Conservation (phyloP, 2,888 invertebrate genomes). For the Ochropleura plecta region DNA sequence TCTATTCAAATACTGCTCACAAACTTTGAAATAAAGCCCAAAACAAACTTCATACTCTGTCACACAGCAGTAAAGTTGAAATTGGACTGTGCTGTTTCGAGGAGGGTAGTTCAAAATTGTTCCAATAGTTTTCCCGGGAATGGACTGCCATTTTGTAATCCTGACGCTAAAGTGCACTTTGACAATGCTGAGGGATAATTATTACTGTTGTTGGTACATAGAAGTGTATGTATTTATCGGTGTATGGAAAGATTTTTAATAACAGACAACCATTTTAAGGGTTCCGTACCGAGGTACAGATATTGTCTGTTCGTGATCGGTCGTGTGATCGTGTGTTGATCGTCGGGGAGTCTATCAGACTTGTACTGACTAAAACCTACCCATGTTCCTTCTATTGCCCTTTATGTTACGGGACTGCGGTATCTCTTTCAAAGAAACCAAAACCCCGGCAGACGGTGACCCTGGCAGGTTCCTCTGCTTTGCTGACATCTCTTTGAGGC, state of each 20-base stretch:
- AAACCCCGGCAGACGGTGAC: no score
- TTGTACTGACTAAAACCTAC: no score
- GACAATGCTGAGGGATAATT: constrained; percentile 79
- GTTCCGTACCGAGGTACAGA: no score
- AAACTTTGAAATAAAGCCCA: constrained; percentile 42
- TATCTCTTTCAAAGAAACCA: no score
- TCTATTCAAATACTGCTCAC: constrained; percentile 80
- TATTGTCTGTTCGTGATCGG: no score
- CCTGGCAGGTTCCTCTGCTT: no score
- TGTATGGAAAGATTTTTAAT: constrained; percentile 2
- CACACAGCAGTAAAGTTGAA: constrained; percentile 35
- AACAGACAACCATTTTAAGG: not conserved
- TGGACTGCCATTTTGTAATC: constrained; percentile 85
- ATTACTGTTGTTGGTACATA: constrained; percentile 57
- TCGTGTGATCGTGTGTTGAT: no score
- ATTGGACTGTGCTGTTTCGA: constrained; percentile 7
- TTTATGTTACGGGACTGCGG: no score
- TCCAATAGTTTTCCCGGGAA: constrained; percentile 76
- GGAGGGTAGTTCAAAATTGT: constrained; percentile 59
- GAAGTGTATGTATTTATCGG: constrained; percentile 18
- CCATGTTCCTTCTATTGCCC: no score
- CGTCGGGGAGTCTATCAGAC: no score
- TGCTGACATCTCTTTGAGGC: no score
- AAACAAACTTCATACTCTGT: constrained; percentile 51
- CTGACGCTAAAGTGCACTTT: constrained; percentile 82